Conservation (phyloP, 1,140 invertebrate species). For the Lordiphosa stackelbergi region DNA sequence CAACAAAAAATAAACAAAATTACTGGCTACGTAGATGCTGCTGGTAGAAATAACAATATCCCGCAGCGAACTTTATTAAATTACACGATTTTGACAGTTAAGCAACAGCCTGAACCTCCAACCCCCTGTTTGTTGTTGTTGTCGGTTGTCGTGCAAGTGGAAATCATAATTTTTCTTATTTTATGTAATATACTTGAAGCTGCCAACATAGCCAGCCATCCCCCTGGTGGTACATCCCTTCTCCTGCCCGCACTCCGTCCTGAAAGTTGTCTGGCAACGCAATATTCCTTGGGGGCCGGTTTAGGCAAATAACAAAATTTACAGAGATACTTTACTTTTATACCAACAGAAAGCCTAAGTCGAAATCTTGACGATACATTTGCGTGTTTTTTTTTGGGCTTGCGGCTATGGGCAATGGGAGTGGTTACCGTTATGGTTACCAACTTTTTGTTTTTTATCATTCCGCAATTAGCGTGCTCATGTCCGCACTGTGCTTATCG, state of each 20-base stretch:
- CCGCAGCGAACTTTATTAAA: conserved; percentile 77
- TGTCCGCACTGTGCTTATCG: conserved; percentile 63
- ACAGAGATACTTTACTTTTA: conserved; percentile 32
- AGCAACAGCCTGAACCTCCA: conserved; percentile 38
- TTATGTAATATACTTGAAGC: conserved; percentile 68
- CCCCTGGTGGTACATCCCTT: conserved; percentile 3
- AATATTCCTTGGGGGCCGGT: conserved; percentile 65
- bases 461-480: conserved; percentile 67
- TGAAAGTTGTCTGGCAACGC: conserved; percentile 59
- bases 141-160: conserved; percentile 25
- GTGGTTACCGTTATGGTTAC: conserved; percentile 24
- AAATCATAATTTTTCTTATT: conserved; percentile 74
- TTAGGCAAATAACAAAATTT: conserved; percentile 62
- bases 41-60: conserved; percentile 66
- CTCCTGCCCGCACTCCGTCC: not conserved
- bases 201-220: conserved; percentile 36
- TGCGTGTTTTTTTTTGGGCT: conserved; percentile 38
- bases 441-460: conserved; percentile 56
- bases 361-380: conserved; percentile 51
- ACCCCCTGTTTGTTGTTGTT: conserved; percentile 8
- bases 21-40: conserved; percentile 33
- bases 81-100: conserved; percentile 76
- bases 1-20: conserved; percentile 2
- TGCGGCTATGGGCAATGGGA: conserved; percentile 8
- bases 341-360: conserved; percentile 5